These are phyloP conservation scores for Climacteris rufus DNA, from an alignment of 2,113 vertebrate genomes.

Conservation along the genomic window DNA sequence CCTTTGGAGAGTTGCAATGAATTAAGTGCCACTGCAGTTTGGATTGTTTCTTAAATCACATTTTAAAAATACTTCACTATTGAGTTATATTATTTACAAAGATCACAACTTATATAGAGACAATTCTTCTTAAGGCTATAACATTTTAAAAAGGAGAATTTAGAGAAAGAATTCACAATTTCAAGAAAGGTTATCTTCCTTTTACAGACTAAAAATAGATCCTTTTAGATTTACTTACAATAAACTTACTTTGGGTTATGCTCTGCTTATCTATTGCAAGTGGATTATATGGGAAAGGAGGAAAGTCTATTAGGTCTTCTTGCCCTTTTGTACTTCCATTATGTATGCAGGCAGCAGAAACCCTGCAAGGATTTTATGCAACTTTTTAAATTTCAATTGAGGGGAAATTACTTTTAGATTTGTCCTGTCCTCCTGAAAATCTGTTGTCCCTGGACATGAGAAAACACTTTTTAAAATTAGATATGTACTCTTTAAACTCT, in stretches of 20 bases:
- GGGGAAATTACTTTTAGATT: neutral
- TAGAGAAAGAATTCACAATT: neutral
- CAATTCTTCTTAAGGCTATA: neutral
- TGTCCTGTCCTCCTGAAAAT: neutral
- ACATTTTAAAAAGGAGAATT: neutral
- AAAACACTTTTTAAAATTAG: neutral
- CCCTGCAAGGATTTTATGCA: neutral
- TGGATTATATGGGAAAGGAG: neutral
- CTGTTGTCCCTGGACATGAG: neutral
- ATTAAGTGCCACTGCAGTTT: neutral
- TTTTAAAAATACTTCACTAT: constrained; percentile 18
- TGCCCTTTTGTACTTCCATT: neutral
- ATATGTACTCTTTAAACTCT: neutral
- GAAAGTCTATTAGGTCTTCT: neutral
- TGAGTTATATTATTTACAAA: neutral
- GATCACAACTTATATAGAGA: neutral
- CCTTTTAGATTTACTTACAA: neutral
- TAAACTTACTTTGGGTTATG: neutral
- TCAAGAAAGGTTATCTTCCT: neutral
- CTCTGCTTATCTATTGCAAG: neutral
- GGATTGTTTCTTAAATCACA: neutral
- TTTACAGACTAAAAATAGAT: neutral
- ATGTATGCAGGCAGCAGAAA: neutral
- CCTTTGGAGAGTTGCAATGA: constrained; percentile 9
- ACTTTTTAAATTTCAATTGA: neutral